Evolutionary conservation across 2,888 invertebrate genomes (phyloP).

Genomic region (Pachycephus smyrnensis): DNA sequence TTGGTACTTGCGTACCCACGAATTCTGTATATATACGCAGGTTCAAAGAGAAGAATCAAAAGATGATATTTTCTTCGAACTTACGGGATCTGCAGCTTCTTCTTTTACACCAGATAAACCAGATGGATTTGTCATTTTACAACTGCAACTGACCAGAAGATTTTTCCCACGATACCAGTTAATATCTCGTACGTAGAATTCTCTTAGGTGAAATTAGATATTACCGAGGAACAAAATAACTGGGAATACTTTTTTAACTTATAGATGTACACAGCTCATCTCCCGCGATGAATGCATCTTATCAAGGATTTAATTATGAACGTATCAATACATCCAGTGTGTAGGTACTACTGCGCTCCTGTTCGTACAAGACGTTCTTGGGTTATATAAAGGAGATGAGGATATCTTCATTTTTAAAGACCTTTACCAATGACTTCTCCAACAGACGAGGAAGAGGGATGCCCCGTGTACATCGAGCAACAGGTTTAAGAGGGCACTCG

Average conservation of each 20-base stretch:
- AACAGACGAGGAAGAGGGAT: constrained; percentile 1
- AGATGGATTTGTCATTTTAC: neutral
- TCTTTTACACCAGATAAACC: neutral
- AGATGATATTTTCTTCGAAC: neutral
- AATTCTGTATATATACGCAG: neutral
- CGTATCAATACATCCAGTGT: neutral
- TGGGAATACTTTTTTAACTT: neutral
- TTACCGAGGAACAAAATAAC: neutral
- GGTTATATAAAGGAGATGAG: neutral
- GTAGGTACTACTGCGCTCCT: neutral
- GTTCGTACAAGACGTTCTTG: neutral
- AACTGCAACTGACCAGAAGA: neutral
- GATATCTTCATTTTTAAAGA: constrained; percentile 44
- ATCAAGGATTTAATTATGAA: neutral
- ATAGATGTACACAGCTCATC: neutral
- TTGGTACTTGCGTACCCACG: neutral
- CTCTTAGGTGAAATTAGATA: neutral
- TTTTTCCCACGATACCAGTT: too few relatives aligned
- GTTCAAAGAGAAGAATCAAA: neutral
- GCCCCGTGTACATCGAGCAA: constrained; percentile 26
- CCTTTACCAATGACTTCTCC: neutral
- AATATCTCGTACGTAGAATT: too few relatives aligned
- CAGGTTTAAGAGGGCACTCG: constrained; percentile 43
- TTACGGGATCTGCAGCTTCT: neutral
- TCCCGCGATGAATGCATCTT: neutral